Base-by-base conservation (phyloP, 2,888 invertebrate species). In the Lepidocyrtinus sp. region DNA sequence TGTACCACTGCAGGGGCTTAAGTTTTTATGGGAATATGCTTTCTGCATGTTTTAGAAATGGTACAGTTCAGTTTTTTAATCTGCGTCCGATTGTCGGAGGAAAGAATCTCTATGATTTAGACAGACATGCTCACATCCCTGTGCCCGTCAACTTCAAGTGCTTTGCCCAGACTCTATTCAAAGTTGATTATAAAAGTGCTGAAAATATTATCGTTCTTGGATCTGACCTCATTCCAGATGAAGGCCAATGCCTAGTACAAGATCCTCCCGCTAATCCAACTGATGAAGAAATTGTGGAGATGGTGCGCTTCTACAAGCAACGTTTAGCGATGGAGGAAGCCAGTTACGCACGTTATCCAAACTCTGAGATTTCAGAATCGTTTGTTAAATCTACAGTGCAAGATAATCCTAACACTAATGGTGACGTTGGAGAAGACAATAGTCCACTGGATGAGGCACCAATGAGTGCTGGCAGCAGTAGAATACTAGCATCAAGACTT, bases 1-100 rank as follows among this genome's bases (percentile, higher is more conserved):
- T 75, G 15, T 26, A 24, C 1, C 27, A 73, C 36, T 86, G 86
- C 59, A 77, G 67, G 50, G 84, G 84, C 65, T 73, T 86, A 19
- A 55, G 78, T 12, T 81, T 88, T 36, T 90, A 91, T 85, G 91
- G 92, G 81, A 90, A 90, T 50, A 88, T 91, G 82, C 88, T 95
- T 79, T 93, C 93, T 79, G 93, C 94, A 1, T 92, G 92, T 22
- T 92, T 92, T 81, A 90, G 91, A 87, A 93, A 93, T 88, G 93
- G 92, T 22, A 90, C 90, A 71, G 90, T 94, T 1, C 91, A 92
- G 87, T 88, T 93, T 63, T 94, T 93, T 92, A 92, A 94, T 86
- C 87, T 89, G 15, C 70, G 82, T 17, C 76, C 80, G 27, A 59
- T 84, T 63, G 36, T 84, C 7, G 83, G 84, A 21, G 81, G 82